A percentile compares a stretch with the other conserved stretches of the same genome.
phyloP scores from a whole-genome alignment of 2,113 vertebrate genomes.

The Origma solitaria region DNA sequence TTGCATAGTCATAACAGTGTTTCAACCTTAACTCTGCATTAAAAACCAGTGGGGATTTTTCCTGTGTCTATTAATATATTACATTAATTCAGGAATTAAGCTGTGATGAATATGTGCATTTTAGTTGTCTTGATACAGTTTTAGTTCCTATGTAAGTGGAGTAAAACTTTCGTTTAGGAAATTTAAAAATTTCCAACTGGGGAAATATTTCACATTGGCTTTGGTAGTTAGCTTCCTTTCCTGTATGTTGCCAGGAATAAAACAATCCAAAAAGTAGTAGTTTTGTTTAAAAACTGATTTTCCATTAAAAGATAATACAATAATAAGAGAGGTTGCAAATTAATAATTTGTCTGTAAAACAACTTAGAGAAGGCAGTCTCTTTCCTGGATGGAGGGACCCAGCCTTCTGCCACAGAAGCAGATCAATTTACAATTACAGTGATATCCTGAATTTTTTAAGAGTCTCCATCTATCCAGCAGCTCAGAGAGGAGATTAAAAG shows the following conservation, averaged over 20 bases:
- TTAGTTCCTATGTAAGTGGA: background rate
- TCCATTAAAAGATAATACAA: background rate
- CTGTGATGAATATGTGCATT: background rate
- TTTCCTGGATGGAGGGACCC: background rate
- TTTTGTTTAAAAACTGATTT: background rate
- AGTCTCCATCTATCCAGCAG: constrained; percentile 70
- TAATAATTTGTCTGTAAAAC: constrained; percentile 9
- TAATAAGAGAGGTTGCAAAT: background rate
- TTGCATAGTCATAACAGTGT: background rate
- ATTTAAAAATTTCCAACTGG: background rate
- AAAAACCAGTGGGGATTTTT: constrained; percentile 3
- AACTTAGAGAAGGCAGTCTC: background rate
- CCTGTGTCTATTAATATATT: background rate
- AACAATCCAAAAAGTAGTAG: background rate
- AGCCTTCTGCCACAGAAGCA: constrained; percentile 42
- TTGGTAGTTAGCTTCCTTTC: background rate
- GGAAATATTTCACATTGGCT: background rate
- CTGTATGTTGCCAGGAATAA: background rate
- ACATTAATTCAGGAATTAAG: background rate
- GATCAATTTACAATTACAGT: constrained; percentile 66
- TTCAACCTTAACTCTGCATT: background rate
- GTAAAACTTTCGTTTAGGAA: background rate
- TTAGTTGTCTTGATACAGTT: background rate
- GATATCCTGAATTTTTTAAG: constrained; percentile 82
- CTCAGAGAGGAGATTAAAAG: constrained; percentile 79